Conservation (phyloP, 2,113 vertebrate species). For the Struthio camelus region DNA sequence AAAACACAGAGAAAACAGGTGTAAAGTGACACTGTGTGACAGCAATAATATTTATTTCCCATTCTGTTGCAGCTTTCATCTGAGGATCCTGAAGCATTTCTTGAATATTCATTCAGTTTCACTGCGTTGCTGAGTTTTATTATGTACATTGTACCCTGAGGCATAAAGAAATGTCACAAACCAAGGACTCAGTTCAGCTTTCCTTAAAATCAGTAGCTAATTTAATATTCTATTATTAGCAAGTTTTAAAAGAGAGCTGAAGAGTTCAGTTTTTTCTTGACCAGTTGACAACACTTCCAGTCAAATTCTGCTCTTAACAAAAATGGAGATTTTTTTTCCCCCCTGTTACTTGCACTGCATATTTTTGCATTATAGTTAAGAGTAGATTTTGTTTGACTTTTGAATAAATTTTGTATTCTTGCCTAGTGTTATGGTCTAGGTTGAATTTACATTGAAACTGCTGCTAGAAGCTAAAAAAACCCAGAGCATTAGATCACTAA, state of each 20-base stretch:
- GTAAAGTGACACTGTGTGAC: not conserved
- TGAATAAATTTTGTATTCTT: not conserved
- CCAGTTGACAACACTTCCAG: not conserved
- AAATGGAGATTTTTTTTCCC: not conserved
- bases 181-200: not conserved
- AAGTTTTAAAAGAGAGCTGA: not conserved
- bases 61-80: not conserved
- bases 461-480: not conserved
- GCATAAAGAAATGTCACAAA: not conserved
- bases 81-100: not conserved
- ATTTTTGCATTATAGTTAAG: not conserved
- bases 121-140: not conserved
- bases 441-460: not conserved
- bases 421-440: not conserved
- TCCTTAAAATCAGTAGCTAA: not conserved
- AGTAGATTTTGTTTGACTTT: not conserved
- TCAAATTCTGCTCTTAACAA: not conserved
- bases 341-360: not conserved
- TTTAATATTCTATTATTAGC: not conserved
- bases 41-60: not conserved
- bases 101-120: not conserved
- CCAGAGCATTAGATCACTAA: accelerated
- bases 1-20: not conserved
- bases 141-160: not conserved
- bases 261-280: not conserved